Evolutionary conservation across 2,113 vertebrate species (phyloP).

Genomic region (Ursus arctos): DNA sequence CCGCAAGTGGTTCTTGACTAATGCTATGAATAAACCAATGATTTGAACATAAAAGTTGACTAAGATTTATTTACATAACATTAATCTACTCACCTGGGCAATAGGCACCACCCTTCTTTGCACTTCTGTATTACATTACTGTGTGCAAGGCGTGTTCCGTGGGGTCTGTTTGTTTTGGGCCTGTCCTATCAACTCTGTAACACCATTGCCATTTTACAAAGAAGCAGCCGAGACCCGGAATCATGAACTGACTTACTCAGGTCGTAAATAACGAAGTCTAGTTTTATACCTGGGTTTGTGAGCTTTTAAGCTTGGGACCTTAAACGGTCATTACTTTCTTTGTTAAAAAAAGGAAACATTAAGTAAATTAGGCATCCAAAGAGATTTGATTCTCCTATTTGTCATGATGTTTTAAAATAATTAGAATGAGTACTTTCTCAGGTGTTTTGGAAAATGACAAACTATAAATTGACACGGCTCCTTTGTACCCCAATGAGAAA

Average conservation of each 20-base stretch:
- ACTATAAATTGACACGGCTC: neutral
- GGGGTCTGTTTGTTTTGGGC: neutral
- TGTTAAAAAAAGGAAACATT: neutral
- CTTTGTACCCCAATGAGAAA: neutral
- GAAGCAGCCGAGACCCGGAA: neutral
- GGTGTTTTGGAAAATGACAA: neutral
- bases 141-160: neutral
- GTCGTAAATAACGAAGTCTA: neutral
- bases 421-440: slow-evolving; percentile 17
- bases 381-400: neutral
- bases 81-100: neutral
- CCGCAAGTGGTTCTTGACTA: neutral
- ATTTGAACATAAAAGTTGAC: neutral
- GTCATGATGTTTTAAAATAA: neutral
- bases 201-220: neutral
- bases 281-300: neutral
- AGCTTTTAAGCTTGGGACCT: neutral
- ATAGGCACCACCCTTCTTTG: neutral
- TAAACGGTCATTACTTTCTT: neutral
- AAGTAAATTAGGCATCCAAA: neutral
- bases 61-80: neutral
- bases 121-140: neutral
- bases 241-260: neutral
- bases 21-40: neutral
- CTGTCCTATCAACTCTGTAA: neutral